Evolutionary conservation across 2,888 invertebrate species (phyloP).

Genomic region (Zaprionus lineosus): DNA sequence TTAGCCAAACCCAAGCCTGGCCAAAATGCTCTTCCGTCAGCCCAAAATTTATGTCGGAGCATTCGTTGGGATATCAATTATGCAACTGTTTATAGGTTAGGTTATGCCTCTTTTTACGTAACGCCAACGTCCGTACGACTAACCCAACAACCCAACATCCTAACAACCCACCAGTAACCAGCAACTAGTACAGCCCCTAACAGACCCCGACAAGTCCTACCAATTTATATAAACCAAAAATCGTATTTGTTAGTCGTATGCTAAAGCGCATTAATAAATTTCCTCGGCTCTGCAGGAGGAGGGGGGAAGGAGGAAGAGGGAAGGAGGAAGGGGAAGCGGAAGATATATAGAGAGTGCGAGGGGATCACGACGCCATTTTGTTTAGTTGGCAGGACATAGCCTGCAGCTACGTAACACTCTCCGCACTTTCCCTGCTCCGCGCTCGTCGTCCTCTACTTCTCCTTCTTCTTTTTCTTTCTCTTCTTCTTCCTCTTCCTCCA

Average conservation of each 20-base stretch:
- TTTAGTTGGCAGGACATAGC: too few species aligned
- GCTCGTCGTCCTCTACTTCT: too few species aligned
- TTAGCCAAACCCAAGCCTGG: constrained; percentile 50
- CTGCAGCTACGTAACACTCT: background rate
- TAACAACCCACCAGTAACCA: too few species aligned
- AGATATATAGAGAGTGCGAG: too few species aligned
- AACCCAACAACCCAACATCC: too few species aligned
- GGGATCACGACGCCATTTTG: too few species aligned
- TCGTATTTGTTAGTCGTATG: constrained; percentile 22
- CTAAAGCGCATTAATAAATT: constrained; percentile 61
- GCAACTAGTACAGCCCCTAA: too few species aligned
- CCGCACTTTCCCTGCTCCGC: background rate
- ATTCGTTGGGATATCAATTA: constrained; percentile 61
- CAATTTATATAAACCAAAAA: constrained; percentile 41
- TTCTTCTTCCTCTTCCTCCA: background rate
- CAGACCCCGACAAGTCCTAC: constrained; percentile 14
- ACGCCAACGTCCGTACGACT: too few species aligned
- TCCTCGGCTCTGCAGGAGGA: too few species aligned
- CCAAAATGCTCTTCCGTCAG: constrained; percentile 20
- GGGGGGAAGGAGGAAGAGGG: too few species aligned
- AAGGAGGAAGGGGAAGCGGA: too few species aligned
- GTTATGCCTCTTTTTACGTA: constrained; percentile 1
- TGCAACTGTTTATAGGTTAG: constrained; percentile 21
- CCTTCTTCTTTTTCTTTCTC: too few species aligned
- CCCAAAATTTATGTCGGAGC: constrained; percentile 46